phyloP scores from a whole-genome alignment of 1,140 invertebrate genomes.

The Scaptomyza hsui region DNA sequence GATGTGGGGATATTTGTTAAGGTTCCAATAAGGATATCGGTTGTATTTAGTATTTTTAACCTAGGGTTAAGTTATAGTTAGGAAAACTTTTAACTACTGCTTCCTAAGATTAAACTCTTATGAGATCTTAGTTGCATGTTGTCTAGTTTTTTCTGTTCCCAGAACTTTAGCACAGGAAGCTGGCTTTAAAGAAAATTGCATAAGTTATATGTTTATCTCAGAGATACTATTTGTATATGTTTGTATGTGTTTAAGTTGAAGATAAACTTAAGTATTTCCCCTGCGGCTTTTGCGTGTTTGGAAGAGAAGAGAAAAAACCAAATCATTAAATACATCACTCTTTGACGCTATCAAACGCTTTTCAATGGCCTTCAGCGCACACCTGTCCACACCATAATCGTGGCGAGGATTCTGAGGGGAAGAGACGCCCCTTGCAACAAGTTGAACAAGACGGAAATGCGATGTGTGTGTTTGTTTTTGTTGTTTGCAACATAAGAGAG shows the following conservation, averaged over 20 bases:
- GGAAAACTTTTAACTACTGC: neutral
- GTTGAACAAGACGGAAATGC: conserved; percentile 39
- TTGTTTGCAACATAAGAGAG: conserved; percentile 13
- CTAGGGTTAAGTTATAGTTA: no score
- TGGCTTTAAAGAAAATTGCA: conserved; percentile 6
- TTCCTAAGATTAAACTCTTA: neutral
- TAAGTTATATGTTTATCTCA: conserved; percentile 8
- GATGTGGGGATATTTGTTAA: no score
- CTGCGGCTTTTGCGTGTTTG: conserved; percentile 27
- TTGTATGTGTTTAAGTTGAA: conserved; percentile 1
- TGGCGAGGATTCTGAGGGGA: neutral
- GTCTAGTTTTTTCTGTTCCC: neutral
- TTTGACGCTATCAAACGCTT: conserved; percentile 35
- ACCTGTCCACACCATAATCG: conserved; percentile 34
- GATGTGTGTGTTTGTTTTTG: conserved; percentile 3
- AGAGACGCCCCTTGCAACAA: conserved; percentile 4
- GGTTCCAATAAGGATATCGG: no score
- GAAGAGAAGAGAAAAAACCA: neutral
- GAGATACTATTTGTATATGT: neutral
- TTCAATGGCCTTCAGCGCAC: conserved; percentile 41
- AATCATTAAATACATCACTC: conserved; percentile 64
- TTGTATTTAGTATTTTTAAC: no score
- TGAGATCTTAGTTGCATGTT: neutral
- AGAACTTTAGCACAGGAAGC: conserved; percentile 10
- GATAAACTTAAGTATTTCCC: conserved; percentile 22